Base-by-base conservation (phyloP, 2,113 vertebrate genomes). In the Rynchops niger region DNA sequence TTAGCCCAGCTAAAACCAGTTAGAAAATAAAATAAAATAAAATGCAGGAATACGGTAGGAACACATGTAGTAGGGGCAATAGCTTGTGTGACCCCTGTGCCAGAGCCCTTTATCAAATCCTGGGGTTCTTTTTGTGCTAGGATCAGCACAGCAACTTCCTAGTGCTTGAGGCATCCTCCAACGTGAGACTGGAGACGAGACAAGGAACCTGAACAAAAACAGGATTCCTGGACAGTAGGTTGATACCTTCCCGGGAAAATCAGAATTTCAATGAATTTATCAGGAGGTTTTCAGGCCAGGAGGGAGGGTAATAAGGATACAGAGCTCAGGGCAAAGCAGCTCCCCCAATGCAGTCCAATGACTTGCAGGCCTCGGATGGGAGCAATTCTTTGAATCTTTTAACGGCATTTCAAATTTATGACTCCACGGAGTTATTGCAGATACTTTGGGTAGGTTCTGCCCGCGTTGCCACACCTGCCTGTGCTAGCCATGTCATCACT, bases 401-500 rank as follows among this genome's bases (percentile, higher is more conserved):
- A 81, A 67, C 1, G 15, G 29, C 47, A 38, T 86, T 86, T 88
- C 77, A 82, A 7, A 40, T 87, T 47, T n/a, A 69, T 21, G 21
- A 1, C 63, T 52, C 72, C 16, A 3, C 3, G 9, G 40, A 53
- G 22, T 1, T 15, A 29, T 8, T 67, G 62, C 65, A 74, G 86
- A 15, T 40, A 14, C n/a, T 45, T 29, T 13, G 55, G 45, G 52
- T 22, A 53, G 34, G 71, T 58, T 77, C 40, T 93, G 86, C 76
- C 84, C 29, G 21, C 4, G 4, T 15, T 9, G 40, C 53, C 82
- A 23, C 58, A 52, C 49, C 76, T 56, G 85, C 70, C 86, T 0
- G 1, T 2, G 6, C 30, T 11, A 3, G 29, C 53, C 53, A n/a
- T 1, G 2, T 12, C 49, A 2, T 0, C 12, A 18, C 34, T 15